Base-by-base conservation (phyloP, 1,140 invertebrate genomes). In the Drosophila bifasciata region DNA sequence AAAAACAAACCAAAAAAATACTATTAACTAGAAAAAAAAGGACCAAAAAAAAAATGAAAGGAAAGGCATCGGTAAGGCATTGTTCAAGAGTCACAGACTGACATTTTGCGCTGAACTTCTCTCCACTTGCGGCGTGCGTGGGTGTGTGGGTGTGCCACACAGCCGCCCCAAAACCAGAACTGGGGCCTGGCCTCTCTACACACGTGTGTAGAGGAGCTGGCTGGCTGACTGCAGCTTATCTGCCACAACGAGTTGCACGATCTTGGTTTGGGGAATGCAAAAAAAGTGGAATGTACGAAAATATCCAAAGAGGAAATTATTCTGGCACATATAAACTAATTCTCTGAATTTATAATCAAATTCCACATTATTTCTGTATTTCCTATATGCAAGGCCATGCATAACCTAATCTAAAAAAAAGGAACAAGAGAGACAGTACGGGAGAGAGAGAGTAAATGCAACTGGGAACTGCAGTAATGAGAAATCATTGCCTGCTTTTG, bases 221-320 rank as follows among this genome's bases (percentile, higher is more conserved):
- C n/a, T 3, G 36, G 19, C 50, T 46, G 40, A 25, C 48, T 49
- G 56, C n/a, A n/a, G n/a, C 63, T 78, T 75, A 80, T 85, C 79
- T 85, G 80, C 80, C 60, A 67, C 76, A 79, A 76, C 80, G 53
- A 64, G 76, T 79, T 67, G 81, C 77, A 88, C 61, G 83, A 86
- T 86, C 83, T 64, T 45, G 61, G 49, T 39, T 41, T n/a, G n/a
- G 52, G 44, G 28, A 16, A 21, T 32, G 21, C 46, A 45, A 15
- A 50, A 45, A 15, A 50, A 51, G 16, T n/a, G 45, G 21, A 36
- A 25, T 15, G 19, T 36, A 21, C 11, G 3, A 5, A 36, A 13
- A 13, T 36, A 36, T 13, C 32, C 32, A 36, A 36, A 0, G 1
- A 13, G 32, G 32, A 13, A 13, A 5, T 13, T 5, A 0, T 36